These are phyloP conservation scores for Ellobius talpinus DNA, from an alignment of 2,113 vertebrate species.

Conservation along the genomic window DNA sequence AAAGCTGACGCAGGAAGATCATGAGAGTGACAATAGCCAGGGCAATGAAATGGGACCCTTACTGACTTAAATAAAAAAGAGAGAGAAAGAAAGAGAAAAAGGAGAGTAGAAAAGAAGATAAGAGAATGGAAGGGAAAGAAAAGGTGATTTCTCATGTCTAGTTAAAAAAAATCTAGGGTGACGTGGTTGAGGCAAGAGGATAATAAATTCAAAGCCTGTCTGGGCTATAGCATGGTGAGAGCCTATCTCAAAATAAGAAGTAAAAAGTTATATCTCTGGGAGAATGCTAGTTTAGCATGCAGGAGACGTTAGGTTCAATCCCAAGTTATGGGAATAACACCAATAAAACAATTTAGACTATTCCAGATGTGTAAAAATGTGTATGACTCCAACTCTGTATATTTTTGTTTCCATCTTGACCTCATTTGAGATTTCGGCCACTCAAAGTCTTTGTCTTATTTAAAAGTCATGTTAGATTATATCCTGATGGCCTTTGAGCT, in stretches of 20 bases:
- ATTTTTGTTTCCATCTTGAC: slow-evolving; percentile 26
- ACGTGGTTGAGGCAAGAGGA: no score
- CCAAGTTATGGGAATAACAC: background rate
- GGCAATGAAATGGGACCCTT: background rate
- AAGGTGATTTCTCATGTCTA: background rate
- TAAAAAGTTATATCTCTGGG: background rate
- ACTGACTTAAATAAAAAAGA: background rate
- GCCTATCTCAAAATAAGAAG: background rate
- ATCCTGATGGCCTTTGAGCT: background rate
- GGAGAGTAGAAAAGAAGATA: background rate
- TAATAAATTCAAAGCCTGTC: background rate
- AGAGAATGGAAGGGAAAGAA: background rate
- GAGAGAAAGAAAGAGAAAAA: background rate
- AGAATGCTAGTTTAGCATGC: background rate
- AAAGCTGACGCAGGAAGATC: background rate
- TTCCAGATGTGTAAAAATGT: background rate
- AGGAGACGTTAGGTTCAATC: background rate
- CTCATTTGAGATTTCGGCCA: slow-evolving; percentile 21
- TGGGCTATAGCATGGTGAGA: background rate
- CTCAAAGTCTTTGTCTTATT: background rate
- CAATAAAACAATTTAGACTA: background rate
- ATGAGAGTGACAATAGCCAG: background rate
- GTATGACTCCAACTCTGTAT: background rate
- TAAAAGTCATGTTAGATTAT: background rate
- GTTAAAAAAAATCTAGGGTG: background rate